A percentile compares a stretch with the other conserved stretches of the same genome.
phyloP scores from a whole-genome alignment of 2,888 invertebrate species.

The Chrysina gloriosa region DNA sequence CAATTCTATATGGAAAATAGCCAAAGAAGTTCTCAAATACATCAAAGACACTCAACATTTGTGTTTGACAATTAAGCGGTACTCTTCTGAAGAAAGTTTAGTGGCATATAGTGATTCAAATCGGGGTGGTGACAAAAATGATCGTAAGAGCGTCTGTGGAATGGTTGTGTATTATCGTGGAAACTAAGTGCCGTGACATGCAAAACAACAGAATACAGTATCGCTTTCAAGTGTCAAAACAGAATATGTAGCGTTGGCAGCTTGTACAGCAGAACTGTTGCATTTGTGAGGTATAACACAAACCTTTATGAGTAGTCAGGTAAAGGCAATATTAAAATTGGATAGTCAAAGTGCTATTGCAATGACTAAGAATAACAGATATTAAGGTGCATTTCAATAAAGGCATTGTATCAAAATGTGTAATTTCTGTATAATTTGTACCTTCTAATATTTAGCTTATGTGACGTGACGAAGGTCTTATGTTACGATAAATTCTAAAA shows the following conservation, averaged over 20 bases:
- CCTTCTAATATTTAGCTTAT: no score
- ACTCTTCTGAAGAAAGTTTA: background rate
- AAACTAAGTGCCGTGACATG: background rate
- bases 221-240: slow-evolving; percentile 1
- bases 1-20: slow-evolving; percentile 1
- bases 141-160: background rate
- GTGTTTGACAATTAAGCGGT: slow-evolving; percentile 11
- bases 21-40: slow-evolving; percentile 10
- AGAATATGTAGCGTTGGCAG: background rate
- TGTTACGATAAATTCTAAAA: no score
- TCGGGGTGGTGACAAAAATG: background rate
- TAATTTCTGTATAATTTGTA: no score
- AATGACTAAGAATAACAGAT: no score
- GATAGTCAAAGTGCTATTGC: no score
- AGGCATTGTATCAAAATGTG: no score
- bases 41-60: background rate
- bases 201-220: background rate
- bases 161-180: slow-evolving; percentile 1
- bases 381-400: no score
- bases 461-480: no score
- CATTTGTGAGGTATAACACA: no score
- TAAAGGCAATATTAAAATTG: no score
- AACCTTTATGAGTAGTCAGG: no score
- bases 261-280: no score
- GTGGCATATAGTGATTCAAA: slow-evolving; percentile 11